These are phyloP conservation scores for Oasisia sp. DNA, from an alignment of 2,888 invertebrate genomes.

Conservation along the genomic window DNA sequence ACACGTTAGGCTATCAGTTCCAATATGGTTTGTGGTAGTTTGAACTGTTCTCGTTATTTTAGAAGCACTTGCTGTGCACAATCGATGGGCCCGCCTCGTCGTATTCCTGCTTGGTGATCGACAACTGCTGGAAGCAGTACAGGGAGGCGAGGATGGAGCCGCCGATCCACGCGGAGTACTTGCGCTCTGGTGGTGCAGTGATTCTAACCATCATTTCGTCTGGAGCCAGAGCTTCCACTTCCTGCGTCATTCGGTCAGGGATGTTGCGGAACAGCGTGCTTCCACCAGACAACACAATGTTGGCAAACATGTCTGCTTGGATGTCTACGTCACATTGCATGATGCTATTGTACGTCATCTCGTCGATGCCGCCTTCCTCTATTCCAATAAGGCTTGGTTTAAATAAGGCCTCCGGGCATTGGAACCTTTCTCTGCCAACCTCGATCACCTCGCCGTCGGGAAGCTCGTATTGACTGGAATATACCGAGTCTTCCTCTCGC, in stretches of 20 bases:
- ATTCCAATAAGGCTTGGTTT: conserved; percentile 57
- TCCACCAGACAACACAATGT: conserved; percentile 85
- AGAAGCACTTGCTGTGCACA: conserved; percentile 97
- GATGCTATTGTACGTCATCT: conserved; percentile 58
- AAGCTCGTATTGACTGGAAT: conserved; percentile 55
- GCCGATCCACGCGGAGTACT: too few relatives aligned
- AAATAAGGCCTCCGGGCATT: conserved; percentile 57
- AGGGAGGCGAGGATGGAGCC: conserved; percentile 62
- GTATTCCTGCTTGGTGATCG: conserved; percentile 97
- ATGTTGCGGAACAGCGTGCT: conserved; percentile 97
- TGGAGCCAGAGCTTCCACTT: conserved; percentile 85
- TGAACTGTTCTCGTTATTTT: too few relatives aligned
- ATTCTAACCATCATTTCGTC: conserved; percentile 72
- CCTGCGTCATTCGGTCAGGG: conserved; percentile 96
- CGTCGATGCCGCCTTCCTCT: conserved; percentile 57
- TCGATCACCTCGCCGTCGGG: conserved; percentile 64
- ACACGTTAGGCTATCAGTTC: too few relatives aligned
- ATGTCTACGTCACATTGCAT: conserved; percentile 63
- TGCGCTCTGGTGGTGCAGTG: conserved; percentile 62
- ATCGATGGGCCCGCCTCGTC: conserved; percentile 85
- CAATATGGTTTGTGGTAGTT: too few relatives aligned
- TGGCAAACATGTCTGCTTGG: conserved; percentile 59
- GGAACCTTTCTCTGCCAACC: conserved; percentile 60
- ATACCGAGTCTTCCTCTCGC: conserved; percentile 43
- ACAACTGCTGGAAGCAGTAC: conserved; percentile 91